Conservation (phyloP, 2,113 vertebrate genomes). For the Mirza zaza region DNA sequence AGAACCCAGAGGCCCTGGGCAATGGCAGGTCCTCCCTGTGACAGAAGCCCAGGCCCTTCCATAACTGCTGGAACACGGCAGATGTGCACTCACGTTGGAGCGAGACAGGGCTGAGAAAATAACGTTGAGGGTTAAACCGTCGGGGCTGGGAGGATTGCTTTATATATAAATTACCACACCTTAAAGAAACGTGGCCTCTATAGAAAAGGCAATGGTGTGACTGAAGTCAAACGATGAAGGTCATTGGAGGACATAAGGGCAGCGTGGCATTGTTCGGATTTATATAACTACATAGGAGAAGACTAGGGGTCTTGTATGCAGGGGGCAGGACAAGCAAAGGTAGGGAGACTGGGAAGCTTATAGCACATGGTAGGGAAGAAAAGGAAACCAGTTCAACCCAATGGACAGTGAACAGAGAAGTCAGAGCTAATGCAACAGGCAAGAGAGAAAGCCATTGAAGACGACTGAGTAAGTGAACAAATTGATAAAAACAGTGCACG, state of each 20-base stretch:
- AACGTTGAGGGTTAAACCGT: background rate
- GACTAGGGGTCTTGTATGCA: background rate
- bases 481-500: background rate
- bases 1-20: background rate
- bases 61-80: background rate
- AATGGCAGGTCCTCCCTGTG: background rate
- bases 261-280: background rate
- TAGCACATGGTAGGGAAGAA: background rate
- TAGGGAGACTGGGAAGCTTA: background rate
- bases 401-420: background rate
- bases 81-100: background rate
- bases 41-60: background rate
- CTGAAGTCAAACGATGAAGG: background rate
- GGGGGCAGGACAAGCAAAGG: background rate
- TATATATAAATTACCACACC: background rate
- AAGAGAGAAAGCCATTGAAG: background rate
- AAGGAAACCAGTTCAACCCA: background rate
- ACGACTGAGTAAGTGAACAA: rapidly evolving
- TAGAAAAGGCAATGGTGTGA: background rate
- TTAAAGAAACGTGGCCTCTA: background rate
- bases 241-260: background rate
- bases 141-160: background rate
- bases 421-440: background rate
- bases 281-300: background rate
- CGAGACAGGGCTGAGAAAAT: background rate